Evolutionary conservation across 1,140 invertebrate genomes (phyloP), one percentile per base, ranked within the genome.

Genomic region (Acromyrmex charruanus): DNA sequence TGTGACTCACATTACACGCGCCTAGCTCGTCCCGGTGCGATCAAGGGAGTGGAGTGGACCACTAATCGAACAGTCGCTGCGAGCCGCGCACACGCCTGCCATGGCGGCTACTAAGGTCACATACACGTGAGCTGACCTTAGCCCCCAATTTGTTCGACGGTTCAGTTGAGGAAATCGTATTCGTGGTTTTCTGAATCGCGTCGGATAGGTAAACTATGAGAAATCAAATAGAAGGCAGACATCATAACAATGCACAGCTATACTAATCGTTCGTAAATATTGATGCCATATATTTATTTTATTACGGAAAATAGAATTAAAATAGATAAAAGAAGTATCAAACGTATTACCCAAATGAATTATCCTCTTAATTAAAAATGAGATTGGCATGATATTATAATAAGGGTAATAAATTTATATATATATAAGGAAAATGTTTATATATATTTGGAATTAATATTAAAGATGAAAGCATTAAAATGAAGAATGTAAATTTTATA

Each of bases 1-100:
- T 93, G 92, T 95, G 94, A 95, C 90, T 95, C 94, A 95, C 92
- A 94, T 94, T 94, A 93, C 84, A 84, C 59, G 88, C 80, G 77
- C 85, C 61, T 82, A 81, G 86, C 77, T 88, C 88, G 68, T 89
- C 89, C 85, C 85, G 68, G 72, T 74, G 85, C 71, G 82, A 82
- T 87, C 49, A 89, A 86, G 77, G 69, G 80, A 82, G 74, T 77
- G 86, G 86, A 88, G 86, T 86, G 82, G 79, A 88, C 80, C 84
- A 55, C 74, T 79, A 85, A 89, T 89, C 65, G 86, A 77, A 77
- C 66, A 81, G 81, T 74, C 58, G 81, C 77, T 90, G 81, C 75
- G 80, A 80, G 71, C 72, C 84, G 75, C 87, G 68, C 74, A 90
- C 79, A 85, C 88, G 86, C 58, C 75, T 75, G 66, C 68, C 74